Evolutionary conservation across 1,140 invertebrate genomes (phyloP), one percentile per base, ranked within the genome.

Genomic region (Spodoptera litura): DNA sequence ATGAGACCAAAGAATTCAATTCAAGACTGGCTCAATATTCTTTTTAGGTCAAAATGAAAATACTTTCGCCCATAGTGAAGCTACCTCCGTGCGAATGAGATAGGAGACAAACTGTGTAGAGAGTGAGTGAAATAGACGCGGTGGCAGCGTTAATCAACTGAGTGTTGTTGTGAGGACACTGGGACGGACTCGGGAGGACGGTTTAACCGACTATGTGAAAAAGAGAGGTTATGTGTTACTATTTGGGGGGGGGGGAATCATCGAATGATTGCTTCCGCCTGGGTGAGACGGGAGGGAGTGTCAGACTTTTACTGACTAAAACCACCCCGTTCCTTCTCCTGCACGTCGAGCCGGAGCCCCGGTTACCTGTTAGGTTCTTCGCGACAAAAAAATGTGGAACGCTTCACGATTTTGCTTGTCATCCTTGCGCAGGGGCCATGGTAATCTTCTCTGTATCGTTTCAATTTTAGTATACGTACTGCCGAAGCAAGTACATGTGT

Each of bases 81-180:
- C 61, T 74, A 78, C 74, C 49, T 20, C 20, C 15, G 70, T 27
- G 78, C 25, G 72, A 85, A 49, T 20, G 84, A 75, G 79, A 85
- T 27, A 55, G 74, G 25, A 8, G n/a, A 64, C 20, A 1, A 15
- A 6, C 15, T 13, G 38, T 10, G 12, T 52, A 49, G n/a, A 0
- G 59, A 11, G 81, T 61, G 74, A 49, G 86, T 76, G 80, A 8
- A 84, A 78, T 62, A 81, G 38, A 15, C 70, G 13, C 55, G 55
- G 53, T 81, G 66, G 70, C 66, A 58, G 59, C 81, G 82, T 85
- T 88, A 88, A 88, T 88, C 85, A 88, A 88, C 75, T 88, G 53
- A 74, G 58, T 82, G 83, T 88, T 88, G 81, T 88, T 73, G 27
- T 55, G 61, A 52, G 70, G 11, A 3, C 0, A 25, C 44, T 4